Base-by-base conservation (phyloP, 1,140 invertebrate genomes). In the Paralvinella palmiformis region DNA sequence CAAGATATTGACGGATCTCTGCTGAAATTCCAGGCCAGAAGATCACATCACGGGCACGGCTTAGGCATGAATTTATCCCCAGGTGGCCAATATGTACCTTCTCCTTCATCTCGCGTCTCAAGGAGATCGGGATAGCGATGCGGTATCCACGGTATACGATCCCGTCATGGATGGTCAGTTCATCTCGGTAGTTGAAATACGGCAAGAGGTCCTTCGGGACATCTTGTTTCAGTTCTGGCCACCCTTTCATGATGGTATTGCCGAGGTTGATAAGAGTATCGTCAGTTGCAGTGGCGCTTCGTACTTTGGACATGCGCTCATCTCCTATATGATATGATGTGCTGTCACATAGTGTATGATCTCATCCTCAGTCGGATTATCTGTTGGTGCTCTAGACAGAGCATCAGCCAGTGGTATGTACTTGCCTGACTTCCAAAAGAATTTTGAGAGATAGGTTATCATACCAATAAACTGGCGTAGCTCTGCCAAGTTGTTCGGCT, bases 371-470 rank as follows among this genome's bases (percentile, higher is more conserved):
- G 10, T 10, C n/a, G 37, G 37, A n/a, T n/a, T 10, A n/a, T 41
- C 37, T 10, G 37, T 41, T 10, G 37, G 37, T 10, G 37, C 37
- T 41, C 37, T 41, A 41, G 37, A 41, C 37, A 41, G 37, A 41
- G 37, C n/a, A n/a, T 41, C 37, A 10, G 37, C 37, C n/a, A 41
- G n/a, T 10, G 37, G 37, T 41, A 41, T 41, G n/a, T 41, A 10
- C 37, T 41, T 41, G n/a, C 37, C 37, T 10, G 37, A n/a, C n/a
- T 41, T 41, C 37, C 37, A 41, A 1, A 67, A 3, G 63, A 83
- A 84, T 22, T 78, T 68, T 35, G 53, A 36, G 60, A 82, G 79
- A 67, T 78, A 84, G 24, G 77, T 73, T 17, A 71, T 65, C 64
- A 81, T 68, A 0, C 79, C 79, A 55, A 80, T 45, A 70, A 81